Base-by-base conservation (phyloP, 2,888 invertebrate genomes). In the Macrosiphum euphorbiae region DNA sequence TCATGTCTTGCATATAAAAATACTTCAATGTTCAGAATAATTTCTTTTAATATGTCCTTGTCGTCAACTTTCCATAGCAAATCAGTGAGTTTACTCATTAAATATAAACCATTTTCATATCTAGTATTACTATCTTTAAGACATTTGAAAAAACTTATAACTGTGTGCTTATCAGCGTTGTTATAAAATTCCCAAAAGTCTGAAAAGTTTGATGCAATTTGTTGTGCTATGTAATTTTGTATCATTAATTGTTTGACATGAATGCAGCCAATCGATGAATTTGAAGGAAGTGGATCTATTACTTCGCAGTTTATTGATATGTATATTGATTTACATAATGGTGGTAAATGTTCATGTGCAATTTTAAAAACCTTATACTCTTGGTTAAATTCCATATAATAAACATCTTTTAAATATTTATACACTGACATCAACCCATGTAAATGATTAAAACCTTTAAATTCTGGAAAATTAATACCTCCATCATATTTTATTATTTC, bases 271-370 rank as follows among this genome's bases (percentile, higher is more conserved):
- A 94, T 90, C 3, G 50, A 58, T n/a, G 90, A 94, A 50, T 67
- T 67, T 86, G 52, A 86, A 87, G 94, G 94, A 86, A 87, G 67
- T 86, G 94, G 90, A n/a, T 90, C 52, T 3, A 86, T 50, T 52
- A 94, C 41, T 35, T 90, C 7, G 13, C 41, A 16, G 7, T 94
- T 94, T 52, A 94, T 86, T 86, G 94, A 94, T 86, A 94, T 87
- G 20, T 94, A 94, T 41, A 94, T 55, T 86, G 94, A 86, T 86
- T 94, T 94, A 86, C 94, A 94, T 67, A 94, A 94, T 90, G 94
- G 94, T 16, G 90, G 94, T 85, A 94, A 90, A 87, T 90, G 13
- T 61, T 87, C 86, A 90, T 90, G 44, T 1, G 50, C 28, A 41
- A 90, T 61, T 11, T 86, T 52, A 35, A 90, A 86, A 67, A 87